These are phyloP conservation scores for Drosophila fuyamai DNA, from an alignment of 1,140 invertebrate genomes.

Conservation along the genomic window DNA sequence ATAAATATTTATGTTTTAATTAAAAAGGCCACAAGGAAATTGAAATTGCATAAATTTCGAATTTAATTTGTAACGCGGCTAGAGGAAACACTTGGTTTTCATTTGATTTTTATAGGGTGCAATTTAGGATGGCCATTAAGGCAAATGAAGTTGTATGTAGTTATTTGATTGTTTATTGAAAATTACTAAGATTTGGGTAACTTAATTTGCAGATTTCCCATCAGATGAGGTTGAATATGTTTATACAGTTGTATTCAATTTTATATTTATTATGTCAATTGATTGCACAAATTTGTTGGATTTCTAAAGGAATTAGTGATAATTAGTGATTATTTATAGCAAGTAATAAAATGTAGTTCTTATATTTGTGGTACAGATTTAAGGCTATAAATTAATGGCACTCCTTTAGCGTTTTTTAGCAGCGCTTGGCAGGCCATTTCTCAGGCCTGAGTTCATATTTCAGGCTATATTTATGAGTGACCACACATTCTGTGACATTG, in stretches of 20 bases:
- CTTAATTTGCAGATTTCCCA: conserved; percentile 9
- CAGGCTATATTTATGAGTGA: conserved; percentile 36
- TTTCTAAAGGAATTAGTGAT: neutral
- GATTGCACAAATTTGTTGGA: neutral
- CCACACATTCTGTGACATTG: conserved; percentile 41
- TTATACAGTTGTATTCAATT: neutral
- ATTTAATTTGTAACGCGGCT: conserved; percentile 61
- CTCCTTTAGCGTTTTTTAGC: conserved; percentile 11
- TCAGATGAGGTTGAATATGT: neutral
- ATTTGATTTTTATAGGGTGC: conserved; percentile 74
- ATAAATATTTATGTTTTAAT: conserved; percentile 83
- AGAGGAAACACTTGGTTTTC: conserved; percentile 55
- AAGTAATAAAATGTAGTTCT: neutral
- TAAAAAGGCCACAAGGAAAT: conserved; percentile 82
- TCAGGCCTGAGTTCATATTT: conserved; percentile 39
- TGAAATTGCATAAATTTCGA: conserved; percentile 75
- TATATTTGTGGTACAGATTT: neutral
- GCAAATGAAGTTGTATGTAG: conserved; percentile 63
- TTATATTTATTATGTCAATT: neutral
- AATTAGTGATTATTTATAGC: too few relatives aligned
- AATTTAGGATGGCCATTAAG: conserved; percentile 71
- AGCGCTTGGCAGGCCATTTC: conserved; percentile 16
- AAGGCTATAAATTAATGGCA: conserved; percentile 8
- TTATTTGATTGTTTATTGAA: conserved; percentile 37
- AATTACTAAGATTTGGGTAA: conserved; percentile 3